phyloP scores from a whole-genome alignment of 2,797 vertebrate genomes.

The Gadopsis marmoratus region DNA sequence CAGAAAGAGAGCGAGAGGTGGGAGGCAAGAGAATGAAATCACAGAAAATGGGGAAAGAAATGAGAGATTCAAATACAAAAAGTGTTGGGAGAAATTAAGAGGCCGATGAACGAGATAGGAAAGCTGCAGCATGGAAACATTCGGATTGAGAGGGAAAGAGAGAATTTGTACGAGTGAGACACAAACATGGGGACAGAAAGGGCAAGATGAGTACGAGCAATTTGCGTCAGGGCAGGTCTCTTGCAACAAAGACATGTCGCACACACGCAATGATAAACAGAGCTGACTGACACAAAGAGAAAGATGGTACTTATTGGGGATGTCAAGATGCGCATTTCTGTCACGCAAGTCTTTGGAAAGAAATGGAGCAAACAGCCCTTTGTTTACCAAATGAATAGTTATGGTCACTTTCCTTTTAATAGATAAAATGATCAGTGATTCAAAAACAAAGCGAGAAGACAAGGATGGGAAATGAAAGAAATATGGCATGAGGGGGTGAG shows the following conservation, averaged over 20 bases:
- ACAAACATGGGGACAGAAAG: neutral
- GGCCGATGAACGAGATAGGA: neutral
- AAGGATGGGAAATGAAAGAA: constrained; percentile 7
- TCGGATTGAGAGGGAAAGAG: neutral
- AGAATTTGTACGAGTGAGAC: neutral
- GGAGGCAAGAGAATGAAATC: neutral
- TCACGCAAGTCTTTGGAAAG: neutral
- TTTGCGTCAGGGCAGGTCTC: constrained; percentile 21
- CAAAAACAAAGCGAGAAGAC: neutral
- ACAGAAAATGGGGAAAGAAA: neutral
- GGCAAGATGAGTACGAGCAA: neutral
- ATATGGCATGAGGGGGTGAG: neutral
- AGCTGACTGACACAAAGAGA: neutral
- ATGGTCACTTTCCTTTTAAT: neutral
- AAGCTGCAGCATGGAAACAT: neutral
- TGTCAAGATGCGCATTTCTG: neutral
- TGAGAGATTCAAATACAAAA: neutral
- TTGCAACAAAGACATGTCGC: constrained; percentile 23
- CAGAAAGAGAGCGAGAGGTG: neutral
- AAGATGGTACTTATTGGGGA: neutral
- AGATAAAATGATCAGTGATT: neutral
- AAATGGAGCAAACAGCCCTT: neutral
- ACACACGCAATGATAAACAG: constrained; percentile 21
- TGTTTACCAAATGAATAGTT: neutral
- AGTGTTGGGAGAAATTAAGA: neutral